Conservation (phyloP, 2,888 invertebrate species). For the Trisateles emortualis region DNA sequence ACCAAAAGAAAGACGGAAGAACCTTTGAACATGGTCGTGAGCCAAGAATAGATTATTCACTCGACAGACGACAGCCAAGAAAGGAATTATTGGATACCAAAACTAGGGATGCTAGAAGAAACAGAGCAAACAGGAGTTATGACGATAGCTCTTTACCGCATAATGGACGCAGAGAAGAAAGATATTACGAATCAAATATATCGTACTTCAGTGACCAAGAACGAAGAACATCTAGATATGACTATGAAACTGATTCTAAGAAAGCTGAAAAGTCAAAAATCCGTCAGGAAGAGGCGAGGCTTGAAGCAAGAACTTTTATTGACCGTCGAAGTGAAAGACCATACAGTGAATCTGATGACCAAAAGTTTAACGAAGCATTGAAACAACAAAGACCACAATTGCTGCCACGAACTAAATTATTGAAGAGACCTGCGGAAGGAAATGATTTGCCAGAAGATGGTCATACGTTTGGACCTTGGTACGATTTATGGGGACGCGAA, state of each 20-base stretch:
- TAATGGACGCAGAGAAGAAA: conserved; percentile 76
- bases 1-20: conserved; percentile 72
- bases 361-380: conserved; percentile 84
- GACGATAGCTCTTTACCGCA: conserved; percentile 79
- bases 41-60: conserved; percentile 80
- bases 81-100: conserved; percentile 75
- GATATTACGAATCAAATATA: conserved; percentile 81
- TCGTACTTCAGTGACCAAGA: conserved; percentile 82
- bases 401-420: conserved; percentile 90
- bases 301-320: conserved; percentile 75
- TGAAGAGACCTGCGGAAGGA: conserved; percentile 85
- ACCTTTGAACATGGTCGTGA: conserved; percentile 63
- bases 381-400: conserved; percentile 86
- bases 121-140: conserved; percentile 74
- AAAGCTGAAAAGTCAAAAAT: conserved; percentile 84
- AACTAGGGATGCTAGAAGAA: conserved; percentile 67
- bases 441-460: conserved; percentile 86
- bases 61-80: conserved; percentile 74
- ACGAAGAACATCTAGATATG: conserved; percentile 74
- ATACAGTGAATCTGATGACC: conserved; percentile 85
- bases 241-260: conserved; percentile 84
- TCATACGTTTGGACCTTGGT: conserved; percentile 95
- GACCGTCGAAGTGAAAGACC: conserved; percentile 78
- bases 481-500: conserved; percentile 94
- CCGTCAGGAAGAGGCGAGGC: conserved; percentile 80